Percentiles rank a stretch among this genome's conserved stretches.
Evolutionary conservation across 2,113 vertebrate species (phyloP).

Genomic region (Pogona vitticeps): DNA sequence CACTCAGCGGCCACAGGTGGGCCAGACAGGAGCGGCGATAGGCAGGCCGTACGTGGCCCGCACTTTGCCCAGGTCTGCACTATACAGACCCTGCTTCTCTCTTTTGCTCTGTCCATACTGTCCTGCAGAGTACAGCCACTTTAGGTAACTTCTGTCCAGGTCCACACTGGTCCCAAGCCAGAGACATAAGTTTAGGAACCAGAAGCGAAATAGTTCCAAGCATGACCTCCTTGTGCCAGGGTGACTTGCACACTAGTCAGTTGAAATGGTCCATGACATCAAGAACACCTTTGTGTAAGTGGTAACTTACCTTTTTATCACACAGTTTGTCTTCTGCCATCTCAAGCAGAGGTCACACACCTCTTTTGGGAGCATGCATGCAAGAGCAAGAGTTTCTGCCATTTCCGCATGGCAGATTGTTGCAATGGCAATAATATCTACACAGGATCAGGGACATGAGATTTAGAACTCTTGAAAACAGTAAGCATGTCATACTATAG

Average conservation of each 20-base stretch:
- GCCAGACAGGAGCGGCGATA: too few relatives aligned
- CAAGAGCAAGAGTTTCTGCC: neutral
- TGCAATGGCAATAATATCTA: neutral
- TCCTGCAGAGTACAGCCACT: neutral
- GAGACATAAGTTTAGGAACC: too few relatives aligned
- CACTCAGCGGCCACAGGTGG: too few relatives aligned
- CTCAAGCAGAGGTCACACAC: neutral
- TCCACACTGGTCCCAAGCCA: too few relatives aligned
- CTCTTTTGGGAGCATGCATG: neutral
- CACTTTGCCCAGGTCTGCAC: too few relatives aligned
- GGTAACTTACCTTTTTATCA: neutral
- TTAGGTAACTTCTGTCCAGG: neutral
- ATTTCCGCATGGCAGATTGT: neutral
- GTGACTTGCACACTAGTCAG: neutral
- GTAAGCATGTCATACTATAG: neutral
- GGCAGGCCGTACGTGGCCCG: too few relatives aligned
- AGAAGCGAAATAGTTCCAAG: neutral
- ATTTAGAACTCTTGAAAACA: neutral
- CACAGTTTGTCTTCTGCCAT: neutral
- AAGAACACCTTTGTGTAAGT: neutral
- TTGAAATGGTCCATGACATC: neutral
- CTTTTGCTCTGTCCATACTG: too few relatives aligned
- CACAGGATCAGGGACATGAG: neutral
- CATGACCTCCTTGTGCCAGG: neutral
- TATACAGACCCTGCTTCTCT: too few relatives aligned